Evolutionary conservation across 1,140 invertebrate species (phyloP).

Genomic region (Bombus soroeensis): DNA sequence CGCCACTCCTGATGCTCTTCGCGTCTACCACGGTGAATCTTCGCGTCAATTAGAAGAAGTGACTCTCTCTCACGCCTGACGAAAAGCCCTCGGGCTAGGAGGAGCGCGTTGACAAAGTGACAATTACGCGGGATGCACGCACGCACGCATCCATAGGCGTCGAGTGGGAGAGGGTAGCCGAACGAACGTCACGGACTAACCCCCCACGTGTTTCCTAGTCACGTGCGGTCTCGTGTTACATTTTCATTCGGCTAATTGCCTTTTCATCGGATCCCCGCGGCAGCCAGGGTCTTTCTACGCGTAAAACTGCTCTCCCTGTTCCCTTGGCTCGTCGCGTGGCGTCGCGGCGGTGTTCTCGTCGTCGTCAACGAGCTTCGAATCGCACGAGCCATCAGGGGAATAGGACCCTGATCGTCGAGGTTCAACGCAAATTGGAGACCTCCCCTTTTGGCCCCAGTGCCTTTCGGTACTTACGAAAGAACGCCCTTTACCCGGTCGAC

Average conservation of each 20-base stretch:
- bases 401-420: slow-evolving; percentile 37
- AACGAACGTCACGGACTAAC: slow-evolving; percentile 13
- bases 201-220: slow-evolving; percentile 71
- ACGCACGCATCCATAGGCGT: slow-evolving; percentile 33
- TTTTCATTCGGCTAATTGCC: slow-evolving; percentile 83
- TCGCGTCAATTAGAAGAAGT: slow-evolving; percentile 72
- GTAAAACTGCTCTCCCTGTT: slow-evolving; percentile 16
- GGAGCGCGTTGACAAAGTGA: slow-evolving; percentile 79
- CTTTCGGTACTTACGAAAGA: slow-evolving; percentile 21
- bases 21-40: slow-evolving; percentile 17
- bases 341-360: slow-evolving; percentile 10
- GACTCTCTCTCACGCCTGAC: slow-evolving; percentile 60
- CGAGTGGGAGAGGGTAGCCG: neutral
- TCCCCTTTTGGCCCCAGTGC: slow-evolving; percentile 23
- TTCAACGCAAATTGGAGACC: slow-evolving; percentile 63
- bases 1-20: neutral
- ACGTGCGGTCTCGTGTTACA: slow-evolving; percentile 83
- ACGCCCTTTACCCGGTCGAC: slow-evolving; percentile 23
- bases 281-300: slow-evolving; percentile 24
- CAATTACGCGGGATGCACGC: slow-evolving; percentile 74
- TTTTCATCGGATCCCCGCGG: slow-evolving; percentile 71
- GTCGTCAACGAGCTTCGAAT: slow-evolving; percentile 60
- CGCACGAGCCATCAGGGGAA: slow-evolving; percentile 37
- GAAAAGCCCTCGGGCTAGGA: slow-evolving; percentile 45
- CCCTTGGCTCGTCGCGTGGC: slow-evolving; percentile 8